phyloP scores from a whole-genome alignment of 2,113 vertebrate genomes.

The Spea bombifrons region DNA sequence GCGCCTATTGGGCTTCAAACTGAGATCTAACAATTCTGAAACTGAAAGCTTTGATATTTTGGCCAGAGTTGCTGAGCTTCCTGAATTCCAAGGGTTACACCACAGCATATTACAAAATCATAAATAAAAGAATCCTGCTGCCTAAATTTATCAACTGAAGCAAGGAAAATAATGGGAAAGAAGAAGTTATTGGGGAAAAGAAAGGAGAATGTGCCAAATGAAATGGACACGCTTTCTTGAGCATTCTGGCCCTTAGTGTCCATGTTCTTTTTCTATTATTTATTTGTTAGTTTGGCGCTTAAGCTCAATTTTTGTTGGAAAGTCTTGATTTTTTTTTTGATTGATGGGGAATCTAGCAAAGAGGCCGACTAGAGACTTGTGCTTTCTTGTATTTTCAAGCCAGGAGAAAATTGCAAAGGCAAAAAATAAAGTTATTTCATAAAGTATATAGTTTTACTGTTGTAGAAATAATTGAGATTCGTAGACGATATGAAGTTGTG shows the following conservation, averaged over 20 bases:
- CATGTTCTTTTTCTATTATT: slow-evolving; percentile 48
- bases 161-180: slow-evolving; percentile 25
- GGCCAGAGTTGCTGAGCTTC: background rate
- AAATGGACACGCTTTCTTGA: slow-evolving; percentile 46
- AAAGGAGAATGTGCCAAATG: slow-evolving; percentile 34
- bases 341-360: slow-evolving; percentile 36
- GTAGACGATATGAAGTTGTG: too few species aligned
- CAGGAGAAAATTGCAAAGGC: slow-evolving; percentile 8
- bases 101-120: slow-evolving; percentile 17
- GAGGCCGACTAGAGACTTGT: slow-evolving; percentile 21
- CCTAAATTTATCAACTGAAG: slow-evolving; percentile 35
- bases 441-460: background rate
- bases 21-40: background rate
- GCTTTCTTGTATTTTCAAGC: slow-evolving; percentile 24
- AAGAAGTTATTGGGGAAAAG: slow-evolving; percentile 33
- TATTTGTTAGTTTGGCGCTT: slow-evolving; percentile 42
- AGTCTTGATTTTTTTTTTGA: slow-evolving; percentile 33
- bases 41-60: background rate
- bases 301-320: slow-evolving; percentile 39
- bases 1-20: slow-evolving; percentile 15
- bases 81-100: slow-evolving; percentile 24
- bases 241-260: slow-evolving; percentile 30
- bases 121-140: slow-evolving; percentile 35
- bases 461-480: background rate
- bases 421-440: background rate